Conservation (phyloP, 92 coral and sea anemone genomes). For the Heteractis magnifica region DNA sequence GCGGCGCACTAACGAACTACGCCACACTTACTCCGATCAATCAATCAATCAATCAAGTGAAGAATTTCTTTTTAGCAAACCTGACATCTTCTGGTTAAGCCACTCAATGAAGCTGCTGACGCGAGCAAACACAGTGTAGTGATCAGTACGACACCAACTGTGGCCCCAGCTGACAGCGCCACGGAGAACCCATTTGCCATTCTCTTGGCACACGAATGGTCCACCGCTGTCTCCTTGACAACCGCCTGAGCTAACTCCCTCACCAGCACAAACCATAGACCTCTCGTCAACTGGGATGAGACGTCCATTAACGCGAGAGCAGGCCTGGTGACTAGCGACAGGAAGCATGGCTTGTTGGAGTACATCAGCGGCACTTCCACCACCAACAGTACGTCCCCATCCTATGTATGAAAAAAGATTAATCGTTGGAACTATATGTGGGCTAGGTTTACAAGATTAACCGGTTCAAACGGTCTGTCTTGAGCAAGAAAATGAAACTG, state of each 20-base stretch:
- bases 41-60: too few species aligned
- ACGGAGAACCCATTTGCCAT: constrained; percentile 72
- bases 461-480: not conserved
- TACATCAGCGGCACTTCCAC: constrained; percentile 30
- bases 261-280: constrained; percentile 53
- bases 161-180: constrained; percentile 95
- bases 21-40: not conserved
- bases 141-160: constrained; percentile 54
- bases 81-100: constrained; percentile 50
- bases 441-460: not conserved
- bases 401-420: constrained; percentile 18
- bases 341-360: constrained; percentile 58
- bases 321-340: constrained; percentile 18
- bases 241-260: constrained; percentile 42
- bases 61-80: not conserved
- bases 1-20: not conserved
- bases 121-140: constrained; percentile 84
- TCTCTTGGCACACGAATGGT: constrained; percentile 85
- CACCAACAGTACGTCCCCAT: constrained; percentile 47
- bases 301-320: not conserved
- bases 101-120: constrained; percentile 68
- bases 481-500: not conserved
- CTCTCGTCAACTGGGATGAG: constrained; percentile 31
- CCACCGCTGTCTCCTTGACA: constrained; percentile 94
- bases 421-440: not conserved